These are phyloP conservation scores for Bombus superbus DNA, from an alignment of 1,140 invertebrate species.

Conservation along the genomic window DNA sequence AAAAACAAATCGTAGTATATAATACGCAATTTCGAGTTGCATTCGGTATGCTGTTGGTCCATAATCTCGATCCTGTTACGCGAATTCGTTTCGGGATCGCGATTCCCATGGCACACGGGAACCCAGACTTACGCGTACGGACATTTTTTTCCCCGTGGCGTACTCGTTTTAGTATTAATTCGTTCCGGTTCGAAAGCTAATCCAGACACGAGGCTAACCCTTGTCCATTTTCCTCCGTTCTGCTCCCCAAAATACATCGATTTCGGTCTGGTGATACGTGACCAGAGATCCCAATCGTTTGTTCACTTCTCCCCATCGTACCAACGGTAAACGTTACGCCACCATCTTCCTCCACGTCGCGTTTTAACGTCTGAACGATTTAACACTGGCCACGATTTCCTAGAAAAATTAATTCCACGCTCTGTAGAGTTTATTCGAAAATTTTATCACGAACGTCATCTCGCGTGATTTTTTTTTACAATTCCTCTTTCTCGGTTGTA, in stretches of 20 bases:
- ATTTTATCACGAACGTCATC: too few relatives aligned
- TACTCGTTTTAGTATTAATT: slow-evolving; percentile 66
- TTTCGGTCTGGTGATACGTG: slow-evolving; percentile 58
- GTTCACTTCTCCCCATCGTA: slow-evolving; percentile 43
- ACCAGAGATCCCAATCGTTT: slow-evolving; percentile 58
- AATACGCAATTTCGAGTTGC: background rate
- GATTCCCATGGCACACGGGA: background rate
- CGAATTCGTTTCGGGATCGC: slow-evolving; percentile 8
- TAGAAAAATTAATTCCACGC: slow-evolving; percentile 35
- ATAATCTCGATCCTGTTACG: background rate
- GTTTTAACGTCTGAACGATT: slow-evolving; percentile 55
- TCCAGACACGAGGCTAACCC: slow-evolving; percentile 66
- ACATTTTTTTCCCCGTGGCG: background rate
- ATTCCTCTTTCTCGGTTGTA: background rate
- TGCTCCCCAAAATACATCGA: slow-evolving; percentile 63
- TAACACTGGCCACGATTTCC: slow-evolving; percentile 47
- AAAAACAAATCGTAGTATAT: background rate
- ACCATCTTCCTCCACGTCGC: slow-evolving; percentile 34
- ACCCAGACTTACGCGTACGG: background rate
- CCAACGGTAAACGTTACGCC: slow-evolving; percentile 47
- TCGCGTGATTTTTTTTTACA: slow-evolving; percentile 1
- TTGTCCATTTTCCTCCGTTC: slow-evolving; percentile 65
- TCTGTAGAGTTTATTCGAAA: background rate
- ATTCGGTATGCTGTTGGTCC: background rate
- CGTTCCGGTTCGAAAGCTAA: slow-evolving; percentile 66